A percentile compares a stretch with the other conserved stretches of the same genome.
Evolutionary conservation across 1,140 invertebrate genomes (phyloP).

Genomic region (Saxidomus purpurata): DNA sequence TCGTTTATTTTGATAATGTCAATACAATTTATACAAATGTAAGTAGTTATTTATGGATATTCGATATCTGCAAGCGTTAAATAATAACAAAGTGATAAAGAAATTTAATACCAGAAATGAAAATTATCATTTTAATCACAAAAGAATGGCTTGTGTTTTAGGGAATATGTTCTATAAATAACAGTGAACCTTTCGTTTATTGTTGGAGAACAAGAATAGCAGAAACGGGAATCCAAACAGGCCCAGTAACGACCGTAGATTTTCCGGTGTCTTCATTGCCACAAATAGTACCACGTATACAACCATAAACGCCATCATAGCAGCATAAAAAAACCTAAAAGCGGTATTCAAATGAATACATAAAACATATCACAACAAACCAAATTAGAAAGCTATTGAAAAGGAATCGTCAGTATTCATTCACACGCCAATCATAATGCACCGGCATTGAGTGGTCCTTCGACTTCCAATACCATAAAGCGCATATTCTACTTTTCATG

Average conservation of each 20-base stretch:
- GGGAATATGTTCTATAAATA: too few species aligned
- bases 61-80: too few species aligned
- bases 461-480: neutral
- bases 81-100: too few species aligned
- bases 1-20: too few species aligned
- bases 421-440: neutral
- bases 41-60: too few species aligned
- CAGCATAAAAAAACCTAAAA: conserved; percentile 28
- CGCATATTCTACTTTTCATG: neutral
- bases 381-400: too few species aligned
- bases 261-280: conserved; percentile 30
- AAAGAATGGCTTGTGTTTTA: too few species aligned
- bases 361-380: neutral
- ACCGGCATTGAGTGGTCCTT: neutral
- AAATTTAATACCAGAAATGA: too few species aligned
- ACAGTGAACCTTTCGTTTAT: conserved; percentile 24
- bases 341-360: neutral
- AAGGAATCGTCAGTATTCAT: too few species aligned
- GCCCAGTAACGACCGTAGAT: too few species aligned
- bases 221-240: conserved; percentile 3
- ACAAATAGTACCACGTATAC: conserved; percentile 37
- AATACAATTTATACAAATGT: too few species aligned
- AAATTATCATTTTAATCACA: too few species aligned
- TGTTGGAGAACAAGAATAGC: conserved; percentile 39
- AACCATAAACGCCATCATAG: conserved; percentile 38